Conservation (phyloP, 2,797 vertebrate species). For the Poeciliopsis presidionis region DNA sequence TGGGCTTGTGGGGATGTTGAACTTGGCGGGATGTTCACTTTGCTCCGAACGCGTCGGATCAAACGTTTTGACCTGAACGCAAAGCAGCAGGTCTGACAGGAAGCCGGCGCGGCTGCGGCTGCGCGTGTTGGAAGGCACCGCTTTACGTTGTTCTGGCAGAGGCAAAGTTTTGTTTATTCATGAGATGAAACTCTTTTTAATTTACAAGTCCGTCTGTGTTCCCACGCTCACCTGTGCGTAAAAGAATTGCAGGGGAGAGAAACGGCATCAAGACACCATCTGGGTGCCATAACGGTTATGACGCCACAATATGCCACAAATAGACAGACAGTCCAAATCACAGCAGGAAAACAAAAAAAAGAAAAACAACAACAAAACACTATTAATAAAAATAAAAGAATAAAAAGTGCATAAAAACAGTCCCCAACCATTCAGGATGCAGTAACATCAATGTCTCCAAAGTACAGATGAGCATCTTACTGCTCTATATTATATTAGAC, state of each 20-base stretch:
- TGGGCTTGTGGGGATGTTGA: neutral
- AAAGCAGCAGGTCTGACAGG: neutral
- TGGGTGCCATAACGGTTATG: neutral
- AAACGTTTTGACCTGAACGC: neutral
- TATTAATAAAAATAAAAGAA: no score
- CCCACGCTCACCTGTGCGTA: neutral
- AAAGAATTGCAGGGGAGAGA: neutral
- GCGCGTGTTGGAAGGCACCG: neutral
- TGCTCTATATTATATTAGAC: no score
- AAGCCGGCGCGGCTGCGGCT: neutral
- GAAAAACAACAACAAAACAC: no score
- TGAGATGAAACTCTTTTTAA: neutral
- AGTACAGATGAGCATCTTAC: no score
- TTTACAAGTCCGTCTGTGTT: neutral
- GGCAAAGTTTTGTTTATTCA: neutral
- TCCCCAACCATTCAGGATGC: no score
- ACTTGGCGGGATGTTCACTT: neutral
- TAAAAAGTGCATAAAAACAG: no score
- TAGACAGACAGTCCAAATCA: no score
- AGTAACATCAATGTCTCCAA: no score
- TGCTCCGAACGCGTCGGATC: neutral
- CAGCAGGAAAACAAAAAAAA: no score
- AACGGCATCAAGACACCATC: no score
- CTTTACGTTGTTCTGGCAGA: neutral
- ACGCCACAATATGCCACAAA: no score